Evolutionary conservation across 1,140 invertebrate species (phyloP), one percentile per base, ranked within the genome.

Genomic region (Ptiloglossa arizonensis): DNA sequence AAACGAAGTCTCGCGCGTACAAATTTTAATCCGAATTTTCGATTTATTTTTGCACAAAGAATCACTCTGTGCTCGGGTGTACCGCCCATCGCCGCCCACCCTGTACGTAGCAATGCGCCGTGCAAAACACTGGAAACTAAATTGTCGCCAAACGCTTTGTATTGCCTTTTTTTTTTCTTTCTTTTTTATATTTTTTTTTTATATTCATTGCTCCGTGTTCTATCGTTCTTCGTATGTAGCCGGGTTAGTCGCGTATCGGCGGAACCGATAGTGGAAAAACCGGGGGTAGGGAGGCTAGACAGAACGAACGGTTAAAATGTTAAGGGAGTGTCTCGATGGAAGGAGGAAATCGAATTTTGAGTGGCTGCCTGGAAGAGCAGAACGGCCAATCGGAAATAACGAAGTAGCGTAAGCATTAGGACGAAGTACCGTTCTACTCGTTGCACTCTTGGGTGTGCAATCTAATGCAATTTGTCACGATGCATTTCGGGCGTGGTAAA

Each of bases 341-440:
- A 63, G 64, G 80, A 74, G 82, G 29, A 70, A 82, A 83, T 82
- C 75, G 75, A 83, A 82, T 83, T 68, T 83, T 82, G 75, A 67
- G 54, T 80, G 69, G 67, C 68, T 35, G 38, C 68, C 74, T 73
- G 80, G 57, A 72, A 79, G 69, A 60, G 64, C 35, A 46, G 44
- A 27, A 22, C 54, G 63, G 64, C n/a, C 60, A 79, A 82, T 57
- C 50, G 80, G 57, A 82, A 82, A 69, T 79, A 82, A 79, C 80
- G 74, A 83, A 83, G 52, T 79, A 73, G 57, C 32, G 44, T n/a
- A 15, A 41, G 48, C 66, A 76, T 82, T 80, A 80, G 70, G 67
- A 67, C 52, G 62, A 68, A 82, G 71, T 50, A 76, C 71, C 78
- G 67, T 71, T 80, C 69, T 29, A 24, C 38, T 67, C 59, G 78